These are phyloP conservation scores for Drosophila lini DNA, from an alignment of 1,140 invertebrate genomes.

Conservation along the genomic window DNA sequence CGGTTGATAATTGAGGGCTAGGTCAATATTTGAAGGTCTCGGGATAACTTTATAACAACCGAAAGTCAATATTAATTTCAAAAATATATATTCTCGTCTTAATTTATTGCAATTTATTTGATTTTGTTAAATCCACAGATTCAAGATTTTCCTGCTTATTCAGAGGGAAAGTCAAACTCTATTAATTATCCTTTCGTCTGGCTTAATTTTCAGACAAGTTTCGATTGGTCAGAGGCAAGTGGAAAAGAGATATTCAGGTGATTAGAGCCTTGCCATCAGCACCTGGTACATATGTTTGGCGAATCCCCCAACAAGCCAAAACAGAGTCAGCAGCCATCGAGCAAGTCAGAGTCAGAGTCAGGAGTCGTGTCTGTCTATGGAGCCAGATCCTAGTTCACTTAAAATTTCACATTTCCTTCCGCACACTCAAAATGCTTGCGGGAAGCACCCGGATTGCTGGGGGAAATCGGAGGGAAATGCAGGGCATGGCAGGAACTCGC, in stretches of 20 bases:
- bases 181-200: neutral
- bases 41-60: neutral
- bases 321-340: constrained; percentile 14
- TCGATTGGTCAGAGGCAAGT: constrained; percentile 1
- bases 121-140: too few relatives aligned
- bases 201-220: neutral
- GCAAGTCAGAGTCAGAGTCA: constrained; percentile 23
- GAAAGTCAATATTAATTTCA: neutral
- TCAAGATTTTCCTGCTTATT: neutral
- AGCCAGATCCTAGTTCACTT: constrained; percentile 48
- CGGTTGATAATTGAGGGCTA: constrained; percentile 44
- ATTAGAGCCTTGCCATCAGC: constrained; percentile 1
- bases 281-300: constrained; percentile 6
- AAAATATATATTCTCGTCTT: neutral
- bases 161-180: neutral
- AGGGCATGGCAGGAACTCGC: constrained; percentile 25
- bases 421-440: constrained; percentile 42
- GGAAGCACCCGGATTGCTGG: constrained; percentile 24
- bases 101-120: too few relatives aligned
- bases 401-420: constrained; percentile 55
- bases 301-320: constrained; percentile 16
- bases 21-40: constrained; percentile 1
- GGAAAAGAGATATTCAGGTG: neutral
- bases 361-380: constrained; percentile 24
- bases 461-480: constrained; percentile 28